Evolutionary conservation across 2,113 vertebrate genomes (phyloP), one percentile per base, ranked within the genome.

Genomic region (Monarcha castaneiventris): DNA sequence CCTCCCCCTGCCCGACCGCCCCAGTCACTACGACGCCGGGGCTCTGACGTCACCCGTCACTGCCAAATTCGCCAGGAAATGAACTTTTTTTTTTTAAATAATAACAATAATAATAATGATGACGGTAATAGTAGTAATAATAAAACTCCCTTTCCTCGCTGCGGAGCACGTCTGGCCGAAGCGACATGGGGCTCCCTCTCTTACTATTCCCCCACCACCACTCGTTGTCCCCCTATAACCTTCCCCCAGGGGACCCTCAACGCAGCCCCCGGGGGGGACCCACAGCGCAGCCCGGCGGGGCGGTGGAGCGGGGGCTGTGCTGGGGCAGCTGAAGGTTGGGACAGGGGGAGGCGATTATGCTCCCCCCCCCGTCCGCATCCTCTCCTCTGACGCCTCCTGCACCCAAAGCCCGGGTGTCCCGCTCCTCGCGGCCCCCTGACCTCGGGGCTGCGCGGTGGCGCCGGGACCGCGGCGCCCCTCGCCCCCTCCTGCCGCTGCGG

Each of bases 21-120:
- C 98, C 98, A 98, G 98, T 98, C 98, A 98, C 98, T 96, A 96
- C 97, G 98, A 99, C 98, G 98, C 98, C 98, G 98, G 97, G 94
- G 39, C 95, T 97, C 97, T 99, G 98, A 99, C 98, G 98, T 99
- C 98, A 99, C 95, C 94, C 97, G 97, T 97, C 96, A 94, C 95
- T 95, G 89, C 97, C 96, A 97, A 95, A 97, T 98, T 98, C 97
- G 95, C 97, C 97, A 98, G 98, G 98, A 99, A 98, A 98, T 98
- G 97, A 98, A 98, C 97, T 98, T 97, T 91, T 98, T 97, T 91
- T 87, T 77, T 66, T 52, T 20, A 7, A 72, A 69, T 48, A 90
- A 94, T 97, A 97, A 97, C 84, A 97, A 98, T 86, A 96, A 94
- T 76, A 92, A 93, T 90, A 44, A 84, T 67, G 51, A 92, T 83